These are phyloP conservation scores for Cyclura pinguis DNA, from an alignment of 2,797 vertebrate genomes.

Conservation along the genomic window DNA sequence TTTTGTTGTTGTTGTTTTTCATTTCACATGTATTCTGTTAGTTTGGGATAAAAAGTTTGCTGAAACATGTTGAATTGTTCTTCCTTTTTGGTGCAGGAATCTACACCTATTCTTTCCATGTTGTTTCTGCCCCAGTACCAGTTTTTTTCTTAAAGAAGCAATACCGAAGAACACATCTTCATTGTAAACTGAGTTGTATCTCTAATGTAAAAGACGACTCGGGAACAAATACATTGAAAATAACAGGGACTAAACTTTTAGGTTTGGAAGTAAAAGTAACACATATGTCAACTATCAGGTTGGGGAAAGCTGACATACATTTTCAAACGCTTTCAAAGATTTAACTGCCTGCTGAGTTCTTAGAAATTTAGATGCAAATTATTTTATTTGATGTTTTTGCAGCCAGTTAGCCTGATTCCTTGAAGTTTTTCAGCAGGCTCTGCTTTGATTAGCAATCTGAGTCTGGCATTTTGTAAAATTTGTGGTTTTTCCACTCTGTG, in stretches of 20 bases:
- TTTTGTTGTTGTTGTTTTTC: too few relatives aligned
- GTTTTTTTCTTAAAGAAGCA: too few relatives aligned
- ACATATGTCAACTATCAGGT: too few relatives aligned
- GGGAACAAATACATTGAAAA: neutral
- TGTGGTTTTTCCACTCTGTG: neutral
- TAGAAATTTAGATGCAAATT: constrained; percentile 2
- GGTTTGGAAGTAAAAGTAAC: neutral
- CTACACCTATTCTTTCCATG: too few relatives aligned
- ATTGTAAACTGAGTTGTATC: too few relatives aligned
- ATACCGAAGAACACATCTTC: too few relatives aligned
- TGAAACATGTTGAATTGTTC: too few relatives aligned
- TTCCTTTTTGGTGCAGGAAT: too few relatives aligned
- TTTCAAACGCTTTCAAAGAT: neutral
- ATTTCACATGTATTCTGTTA: too few relatives aligned
- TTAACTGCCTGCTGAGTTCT: neutral
- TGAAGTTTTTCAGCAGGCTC: neutral
- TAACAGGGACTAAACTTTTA: neutral
- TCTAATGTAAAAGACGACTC: neutral
- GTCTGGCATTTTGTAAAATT: neutral
- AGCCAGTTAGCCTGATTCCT: neutral
- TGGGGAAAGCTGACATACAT: neutral
- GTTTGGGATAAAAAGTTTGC: too few relatives aligned
- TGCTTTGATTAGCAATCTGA: neutral
- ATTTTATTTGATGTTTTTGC: neutral
- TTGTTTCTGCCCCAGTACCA: too few relatives aligned